Percentiles rank a stretch among this genome's conserved stretches.
phyloP scores from a whole-genome alignment of 2,113 vertebrate genomes.

The Narcine bancroftii region DNA sequence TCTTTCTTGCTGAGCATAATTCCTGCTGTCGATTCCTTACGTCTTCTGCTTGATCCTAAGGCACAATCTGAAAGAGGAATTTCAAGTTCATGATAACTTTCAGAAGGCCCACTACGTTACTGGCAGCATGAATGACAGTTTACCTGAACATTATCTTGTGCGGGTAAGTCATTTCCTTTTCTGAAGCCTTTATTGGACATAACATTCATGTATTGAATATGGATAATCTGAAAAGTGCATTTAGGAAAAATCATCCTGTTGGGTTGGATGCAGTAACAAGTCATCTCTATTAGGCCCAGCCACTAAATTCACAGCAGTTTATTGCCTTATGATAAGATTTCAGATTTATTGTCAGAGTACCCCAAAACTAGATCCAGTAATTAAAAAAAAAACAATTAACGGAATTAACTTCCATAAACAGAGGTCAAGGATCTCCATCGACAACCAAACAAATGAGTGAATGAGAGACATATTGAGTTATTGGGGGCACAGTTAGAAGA shows the following conservation, averaged over 20 bases:
- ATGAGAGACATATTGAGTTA: no score
- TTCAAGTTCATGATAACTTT: conserved; percentile 35
- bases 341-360: no score
- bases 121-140: conserved; percentile 13
- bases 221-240: background rate
- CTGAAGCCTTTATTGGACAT: background rate
- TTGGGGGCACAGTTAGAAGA: no score
- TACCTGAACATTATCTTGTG: conserved; percentile 29
- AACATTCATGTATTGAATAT: no score
- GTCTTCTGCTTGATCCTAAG: background rate
- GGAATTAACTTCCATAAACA: background rate
- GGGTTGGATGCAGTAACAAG: background rate
- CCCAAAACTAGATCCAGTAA: background rate
- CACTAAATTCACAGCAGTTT: background rate
- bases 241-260: background rate
- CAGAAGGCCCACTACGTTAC: conserved; percentile 20
- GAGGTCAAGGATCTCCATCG: no score
- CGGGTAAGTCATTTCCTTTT: conserved; percentile 13
- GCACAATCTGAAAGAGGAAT: conserved; percentile 30
- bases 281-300: background rate
- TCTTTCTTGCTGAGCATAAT: background rate
- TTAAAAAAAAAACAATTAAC: background rate
- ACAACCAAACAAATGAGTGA: no score
- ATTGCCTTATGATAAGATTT: background rate
- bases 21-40: background rate